Conservation (phyloP, 2,113 vertebrate species). For the Puma concolor region DNA sequence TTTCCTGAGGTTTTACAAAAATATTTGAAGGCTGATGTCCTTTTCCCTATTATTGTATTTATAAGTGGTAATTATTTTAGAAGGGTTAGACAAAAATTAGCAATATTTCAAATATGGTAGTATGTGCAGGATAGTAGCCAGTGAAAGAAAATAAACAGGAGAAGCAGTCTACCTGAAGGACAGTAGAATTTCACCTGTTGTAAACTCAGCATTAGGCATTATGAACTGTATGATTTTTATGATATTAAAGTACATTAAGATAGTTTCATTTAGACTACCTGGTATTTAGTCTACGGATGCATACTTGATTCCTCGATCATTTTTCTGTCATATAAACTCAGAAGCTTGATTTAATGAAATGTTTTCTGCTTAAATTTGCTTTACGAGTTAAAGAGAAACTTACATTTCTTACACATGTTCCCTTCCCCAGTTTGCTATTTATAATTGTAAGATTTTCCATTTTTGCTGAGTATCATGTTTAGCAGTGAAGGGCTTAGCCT, state of each 20-base stretch:
- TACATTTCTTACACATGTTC: not conserved
- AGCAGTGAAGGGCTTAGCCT: not conserved
- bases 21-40: not conserved
- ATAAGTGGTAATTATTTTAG: not conserved
- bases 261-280: not conserved
- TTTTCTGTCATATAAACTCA: not conserved
- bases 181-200: not conserved
- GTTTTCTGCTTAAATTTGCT: not conserved
- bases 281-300: not conserved
- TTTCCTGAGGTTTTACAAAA: constrained; percentile 34
- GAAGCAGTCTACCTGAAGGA: not conserved
- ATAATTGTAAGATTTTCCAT: not conserved
- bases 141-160: not conserved
- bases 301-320: not conserved
- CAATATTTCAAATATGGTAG: not conserved
- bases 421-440: not conserved
- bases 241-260: not conserved
- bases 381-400: not conserved
- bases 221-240: not conserved
- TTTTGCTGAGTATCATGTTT: not conserved
- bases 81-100: constrained; percentile 1
- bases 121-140: not conserved
- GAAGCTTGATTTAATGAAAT: not conserved
- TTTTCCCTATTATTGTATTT: constrained; percentile 17
- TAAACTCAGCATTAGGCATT: not conserved